Conservation (phyloP, 2,888 invertebrate species). For the Cremastinae sp. region DNA sequence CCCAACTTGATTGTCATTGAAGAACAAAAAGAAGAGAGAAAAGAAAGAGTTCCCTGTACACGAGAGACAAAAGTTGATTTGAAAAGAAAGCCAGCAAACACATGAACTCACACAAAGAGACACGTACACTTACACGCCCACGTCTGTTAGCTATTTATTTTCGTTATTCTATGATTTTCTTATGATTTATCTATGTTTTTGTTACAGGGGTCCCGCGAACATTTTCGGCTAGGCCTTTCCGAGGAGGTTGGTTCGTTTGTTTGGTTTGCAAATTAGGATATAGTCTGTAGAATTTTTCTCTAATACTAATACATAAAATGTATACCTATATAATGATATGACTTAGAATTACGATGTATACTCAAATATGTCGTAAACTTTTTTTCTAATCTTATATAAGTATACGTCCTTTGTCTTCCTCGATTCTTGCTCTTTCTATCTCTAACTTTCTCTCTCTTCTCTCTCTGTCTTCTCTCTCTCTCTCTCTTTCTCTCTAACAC, state of each 20-base stretch:
- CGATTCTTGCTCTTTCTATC: slow-evolving; percentile 42
- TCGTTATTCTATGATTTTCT: slow-evolving; percentile 76
- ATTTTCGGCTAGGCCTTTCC: slow-evolving; percentile 79
- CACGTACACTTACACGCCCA: neutral
- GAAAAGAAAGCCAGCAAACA: slow-evolving; percentile 6
- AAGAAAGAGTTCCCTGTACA: neutral
- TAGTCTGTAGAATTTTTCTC: slow-evolving; percentile 76
- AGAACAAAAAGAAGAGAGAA: neutral
- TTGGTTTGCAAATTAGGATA: slow-evolving; percentile 77
- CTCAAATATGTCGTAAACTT: slow-evolving; percentile 46
- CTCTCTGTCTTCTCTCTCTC: slow-evolving; percentile 34
- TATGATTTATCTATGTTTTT: slow-evolving; percentile 79
- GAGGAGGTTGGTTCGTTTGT: slow-evolving; percentile 80
- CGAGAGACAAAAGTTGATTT: neutral
- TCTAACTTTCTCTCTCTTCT: slow-evolving; percentile 39
- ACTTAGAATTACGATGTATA: slow-evolving; percentile 43
- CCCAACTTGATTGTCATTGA: slow-evolving; percentile 1
- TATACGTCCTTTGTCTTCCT: slow-evolving; percentile 59
- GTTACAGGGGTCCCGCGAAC: slow-evolving; percentile 79
- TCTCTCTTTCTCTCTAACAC: slow-evolving; percentile 30
- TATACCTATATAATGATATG: slow-evolving; percentile 55
- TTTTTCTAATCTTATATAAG: slow-evolving; percentile 37
- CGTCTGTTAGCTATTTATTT: slow-evolving; percentile 68
- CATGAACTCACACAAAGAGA: slow-evolving; percentile 15
- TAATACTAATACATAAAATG: slow-evolving; percentile 60